Percentiles rank a stretch among this genome's conserved stretches.
Evolutionary conservation across 2,888 invertebrate genomes (phyloP).

Genomic region (Drosophila anceps): DNA sequence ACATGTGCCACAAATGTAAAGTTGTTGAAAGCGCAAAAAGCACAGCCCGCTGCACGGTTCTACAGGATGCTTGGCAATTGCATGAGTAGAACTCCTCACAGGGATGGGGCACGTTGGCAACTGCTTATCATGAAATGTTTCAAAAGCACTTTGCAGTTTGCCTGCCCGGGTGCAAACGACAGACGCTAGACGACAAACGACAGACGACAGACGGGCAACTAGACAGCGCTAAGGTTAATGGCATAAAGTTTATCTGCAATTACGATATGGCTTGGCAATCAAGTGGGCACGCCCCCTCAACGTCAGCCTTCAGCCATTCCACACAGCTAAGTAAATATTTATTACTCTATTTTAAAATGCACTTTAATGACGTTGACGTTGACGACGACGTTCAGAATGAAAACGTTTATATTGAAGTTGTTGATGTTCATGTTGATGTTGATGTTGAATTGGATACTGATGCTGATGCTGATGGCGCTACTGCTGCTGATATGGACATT

Average conservation of each 20-base stretch:
- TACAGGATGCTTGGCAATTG: conserved; percentile 1
- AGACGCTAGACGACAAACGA: neutral
- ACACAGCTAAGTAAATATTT: conserved; percentile 67
- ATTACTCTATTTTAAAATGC: conserved; percentile 74
- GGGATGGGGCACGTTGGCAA: conserved; percentile 15
- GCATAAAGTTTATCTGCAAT: conserved; percentile 81
- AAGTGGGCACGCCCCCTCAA: conserved; percentile 18
- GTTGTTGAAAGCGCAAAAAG: conserved; percentile 52
- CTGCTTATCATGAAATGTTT: conserved; percentile 70
- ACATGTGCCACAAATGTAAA: conserved; percentile 53
- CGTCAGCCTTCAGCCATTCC: conserved; percentile 14
- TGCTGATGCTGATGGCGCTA: conserved; percentile 9
- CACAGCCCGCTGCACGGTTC: conserved; percentile 4
- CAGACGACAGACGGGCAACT: conserved; percentile 34
- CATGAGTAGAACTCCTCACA: conserved; percentile 6
- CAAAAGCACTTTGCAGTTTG: conserved; percentile 70
- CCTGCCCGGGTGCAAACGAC: conserved; percentile 11
- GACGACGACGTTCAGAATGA: conserved; percentile 18
- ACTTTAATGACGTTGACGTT: conserved; percentile 60
- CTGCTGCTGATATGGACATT: conserved; percentile 28
- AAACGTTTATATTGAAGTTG: conserved; percentile 20
- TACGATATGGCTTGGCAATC: conserved; percentile 73
- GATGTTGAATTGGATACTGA: neutral
- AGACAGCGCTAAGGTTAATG: conserved; percentile 76
- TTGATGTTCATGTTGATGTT: conserved; percentile 16